Evolutionary conservation across 2,113 vertebrate genomes (phyloP).

Genomic region (Nicator chloris): DNA sequence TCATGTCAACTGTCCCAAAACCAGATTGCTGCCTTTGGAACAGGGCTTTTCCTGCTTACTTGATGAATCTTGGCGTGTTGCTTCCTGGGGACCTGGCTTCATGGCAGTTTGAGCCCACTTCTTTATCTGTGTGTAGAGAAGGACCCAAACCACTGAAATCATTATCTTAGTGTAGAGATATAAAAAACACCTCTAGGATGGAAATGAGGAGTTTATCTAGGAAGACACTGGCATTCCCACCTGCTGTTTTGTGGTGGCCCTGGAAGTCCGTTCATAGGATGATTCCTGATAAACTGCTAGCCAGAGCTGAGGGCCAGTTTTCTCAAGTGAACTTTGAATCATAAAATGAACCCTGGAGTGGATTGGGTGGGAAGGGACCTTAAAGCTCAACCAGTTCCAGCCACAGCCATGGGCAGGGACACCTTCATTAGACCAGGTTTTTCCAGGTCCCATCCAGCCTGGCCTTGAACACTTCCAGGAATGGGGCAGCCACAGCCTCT

Average conservation of each 20-base stretch:
- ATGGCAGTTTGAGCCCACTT: neutral
- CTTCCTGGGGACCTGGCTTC: neutral
- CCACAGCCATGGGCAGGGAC: neutral
- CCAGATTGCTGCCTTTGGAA: neutral
- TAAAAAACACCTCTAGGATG: neutral
- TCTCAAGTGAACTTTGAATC: neutral
- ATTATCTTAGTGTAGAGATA: neutral
- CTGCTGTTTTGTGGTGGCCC: neutral
- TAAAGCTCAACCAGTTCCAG: neutral
- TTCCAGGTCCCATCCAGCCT: neutral
- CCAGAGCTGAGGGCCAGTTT: neutral
- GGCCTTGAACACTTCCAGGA: neutral
- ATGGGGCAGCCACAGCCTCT: neutral
- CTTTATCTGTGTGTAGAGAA: neutral
- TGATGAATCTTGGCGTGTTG: neutral
- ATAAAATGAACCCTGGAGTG: neutral
- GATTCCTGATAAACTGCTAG: neutral
- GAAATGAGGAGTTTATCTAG: neutral
- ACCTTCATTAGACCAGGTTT: neutral
- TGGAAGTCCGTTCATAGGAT: neutral
- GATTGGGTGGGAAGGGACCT: neutral
- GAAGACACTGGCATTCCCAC: neutral
- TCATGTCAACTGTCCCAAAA: neutral
- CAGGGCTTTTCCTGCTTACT: neutral
- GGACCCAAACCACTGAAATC: neutral